Conservation (phyloP, 2,797 vertebrate genomes). For the Babyrousa celebensis region DNA sequence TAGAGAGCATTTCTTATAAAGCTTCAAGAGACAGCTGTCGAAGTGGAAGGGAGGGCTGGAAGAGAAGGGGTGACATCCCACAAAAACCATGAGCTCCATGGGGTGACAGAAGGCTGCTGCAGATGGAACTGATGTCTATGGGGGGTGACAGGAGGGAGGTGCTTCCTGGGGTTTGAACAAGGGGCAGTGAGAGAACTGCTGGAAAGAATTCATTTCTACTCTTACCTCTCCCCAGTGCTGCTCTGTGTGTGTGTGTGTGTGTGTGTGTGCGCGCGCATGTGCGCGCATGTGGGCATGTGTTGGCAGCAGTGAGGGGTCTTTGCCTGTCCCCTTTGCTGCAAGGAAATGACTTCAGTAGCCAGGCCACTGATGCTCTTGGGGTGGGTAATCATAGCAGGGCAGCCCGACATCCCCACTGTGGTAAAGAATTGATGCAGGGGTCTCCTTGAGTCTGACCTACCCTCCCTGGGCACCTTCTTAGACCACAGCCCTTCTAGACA, state of each 20-base stretch:
- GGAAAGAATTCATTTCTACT: neutral
- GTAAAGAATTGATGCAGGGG: neutral
- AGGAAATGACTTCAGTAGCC: neutral
- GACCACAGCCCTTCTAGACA: neutral
- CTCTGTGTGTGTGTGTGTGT: neutral
- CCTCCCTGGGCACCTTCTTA: neutral
- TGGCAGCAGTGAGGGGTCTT: too few species aligned
- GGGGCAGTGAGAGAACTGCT: neutral
- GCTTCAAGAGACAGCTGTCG: neutral
- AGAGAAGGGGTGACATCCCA: fast-evolving
- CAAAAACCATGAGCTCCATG: neutral
- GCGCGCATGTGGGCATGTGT: neutral
- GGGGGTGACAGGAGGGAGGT: neutral
- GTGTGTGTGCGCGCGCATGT: neutral
- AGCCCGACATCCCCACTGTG: fast-evolving
- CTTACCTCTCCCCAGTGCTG: neutral
- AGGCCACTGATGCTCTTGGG: neutral
- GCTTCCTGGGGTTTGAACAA: neutral
- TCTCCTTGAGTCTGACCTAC: neutral
- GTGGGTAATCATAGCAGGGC: neutral
- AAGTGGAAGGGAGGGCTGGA: neutral
- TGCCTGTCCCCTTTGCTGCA: neutral
- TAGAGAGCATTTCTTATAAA: neutral
- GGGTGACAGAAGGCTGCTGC: neutral
- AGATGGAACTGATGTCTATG: neutral